Evolutionary conservation across 1,140 invertebrate species (phyloP), one percentile per base, ranked within the genome.

Genomic region (Drosophila lacertosa): DNA sequence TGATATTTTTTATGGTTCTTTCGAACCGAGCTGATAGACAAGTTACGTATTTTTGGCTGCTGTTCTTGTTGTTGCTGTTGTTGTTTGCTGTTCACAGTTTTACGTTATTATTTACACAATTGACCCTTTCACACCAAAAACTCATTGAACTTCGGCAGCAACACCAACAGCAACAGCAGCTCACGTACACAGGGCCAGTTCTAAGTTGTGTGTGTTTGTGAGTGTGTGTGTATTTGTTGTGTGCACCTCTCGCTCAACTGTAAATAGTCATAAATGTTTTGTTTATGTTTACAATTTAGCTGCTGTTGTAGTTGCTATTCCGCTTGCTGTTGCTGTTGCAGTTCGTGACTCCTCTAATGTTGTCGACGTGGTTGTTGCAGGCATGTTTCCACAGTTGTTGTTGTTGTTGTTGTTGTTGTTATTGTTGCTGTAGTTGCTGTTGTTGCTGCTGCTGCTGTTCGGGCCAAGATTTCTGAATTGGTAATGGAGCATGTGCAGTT

Each of bases 221-320:
- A 13, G 32, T 58, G 48, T 54, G 11, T 65, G 47, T 65, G 75
- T 69, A 18, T 63, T 16, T 67, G 55, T 53, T 55, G 37, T 59
- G 63, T 39, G 40, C 20, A 71, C 62, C 73, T 86, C 58, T 66
- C 55, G 77, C 74, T 77, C 69, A 86, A 86, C 82, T 88, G 82
- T 86, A 86, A 86, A 86, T 88, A 86, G 82, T 86, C 82, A 86
- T 86, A 86, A 86, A 86, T 88, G 82, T 86, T 86, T 86, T 86
- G 82, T 86, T 86, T 86, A 84, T 84, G 82, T 88, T 86, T 88
- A 88, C 82, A 88, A 82, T 86, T 80, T 86, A 77, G 81, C 82
- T 77, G 82, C 81, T 88, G 69, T 67, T 68, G 63, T 66, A 50
- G 67, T 72, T 68, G 69, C 55, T 51, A 26, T 54, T 65, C 59